phyloP scores from a whole-genome alignment of 2,797 vertebrate genomes.

The Sternarchorhynchus goeldii region DNA sequence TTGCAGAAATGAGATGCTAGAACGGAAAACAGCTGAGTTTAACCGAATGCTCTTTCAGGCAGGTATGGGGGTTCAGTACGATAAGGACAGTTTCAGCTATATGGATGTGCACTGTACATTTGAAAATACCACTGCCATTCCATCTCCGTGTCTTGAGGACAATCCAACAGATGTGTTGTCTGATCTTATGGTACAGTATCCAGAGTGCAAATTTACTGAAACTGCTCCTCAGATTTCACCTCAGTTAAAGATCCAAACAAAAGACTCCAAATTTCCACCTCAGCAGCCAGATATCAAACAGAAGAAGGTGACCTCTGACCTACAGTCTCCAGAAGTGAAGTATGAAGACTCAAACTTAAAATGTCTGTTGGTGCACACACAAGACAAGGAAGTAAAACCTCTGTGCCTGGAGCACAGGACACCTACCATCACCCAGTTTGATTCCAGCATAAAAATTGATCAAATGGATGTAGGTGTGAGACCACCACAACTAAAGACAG shows the following conservation, averaged over 20 bases:
- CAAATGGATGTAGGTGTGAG: slow-evolving; percentile 18
- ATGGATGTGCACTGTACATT: slow-evolving; percentile 47
- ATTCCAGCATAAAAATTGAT: slow-evolving; percentile 34
- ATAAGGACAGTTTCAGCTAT: slow-evolving; percentile 64
- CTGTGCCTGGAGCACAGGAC: slow-evolving; percentile 51
- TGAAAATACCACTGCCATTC: slow-evolving; percentile 31
- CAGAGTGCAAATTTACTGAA: slow-evolving; percentile 11
- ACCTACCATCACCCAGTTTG: slow-evolving; percentile 51
- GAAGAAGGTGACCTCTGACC: slow-evolving; percentile 49
- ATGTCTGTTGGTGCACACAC: slow-evolving; percentile 61
- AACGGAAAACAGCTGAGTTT: slow-evolving; percentile 92
- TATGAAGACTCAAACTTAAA: slow-evolving; percentile 53
- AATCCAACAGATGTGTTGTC: slow-evolving; percentile 37
- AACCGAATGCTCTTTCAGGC: slow-evolving; percentile 92
- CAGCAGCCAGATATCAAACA: slow-evolving; percentile 54
- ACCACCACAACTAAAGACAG: slow-evolving; percentile 48
- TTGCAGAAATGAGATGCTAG: slow-evolving; percentile 84
- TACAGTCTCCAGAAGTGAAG: slow-evolving; percentile 57
- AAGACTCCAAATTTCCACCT: slow-evolving; percentile 46
- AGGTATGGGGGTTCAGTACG: slow-evolving; percentile 73
- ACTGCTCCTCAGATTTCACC: slow-evolving; percentile 7
- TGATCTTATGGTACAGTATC: slow-evolving; percentile 23
- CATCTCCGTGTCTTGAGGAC: slow-evolving; percentile 41
- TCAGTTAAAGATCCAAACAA: slow-evolving; percentile 25
- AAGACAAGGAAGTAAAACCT: slow-evolving; percentile 53